A percentile compares a stretch with the other conserved stretches of the same genome.
Evolutionary conservation across 2,113 vertebrate genomes (phyloP).

Genomic region (Megaptera novaeangliae): DNA sequence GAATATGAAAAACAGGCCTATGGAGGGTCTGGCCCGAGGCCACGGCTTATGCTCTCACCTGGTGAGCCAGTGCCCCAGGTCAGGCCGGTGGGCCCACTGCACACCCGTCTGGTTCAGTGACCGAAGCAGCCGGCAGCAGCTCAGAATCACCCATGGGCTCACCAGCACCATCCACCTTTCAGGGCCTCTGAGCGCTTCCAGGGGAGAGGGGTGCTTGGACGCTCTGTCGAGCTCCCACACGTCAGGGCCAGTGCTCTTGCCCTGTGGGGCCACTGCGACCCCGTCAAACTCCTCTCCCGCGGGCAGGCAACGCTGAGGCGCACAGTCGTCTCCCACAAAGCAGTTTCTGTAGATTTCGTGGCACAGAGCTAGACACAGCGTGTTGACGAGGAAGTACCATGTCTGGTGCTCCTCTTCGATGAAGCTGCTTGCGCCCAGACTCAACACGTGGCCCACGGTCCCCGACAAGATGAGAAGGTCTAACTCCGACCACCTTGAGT

Average conservation of each 20-base stretch:
- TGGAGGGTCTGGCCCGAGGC: not conserved
- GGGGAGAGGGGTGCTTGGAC: not conserved
- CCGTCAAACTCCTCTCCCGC: slow-evolving; percentile 33
- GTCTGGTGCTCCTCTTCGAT: slow-evolving; percentile 98
- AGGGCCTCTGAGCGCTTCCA: slow-evolving; percentile 22
- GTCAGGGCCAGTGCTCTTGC: not conserved
- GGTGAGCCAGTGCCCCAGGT: slow-evolving; percentile 96
- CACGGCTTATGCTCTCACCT: slow-evolving; percentile 78
- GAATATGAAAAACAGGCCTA: not conserved
- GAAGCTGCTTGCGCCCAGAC: slow-evolving; percentile 94
- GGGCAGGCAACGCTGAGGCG: not conserved
- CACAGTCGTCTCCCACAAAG: slow-evolving; percentile 76
- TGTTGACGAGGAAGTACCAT: slow-evolving; percentile 96
- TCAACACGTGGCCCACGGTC: slow-evolving; percentile 90
- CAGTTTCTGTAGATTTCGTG: slow-evolving; percentile 89
- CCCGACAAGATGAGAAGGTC: slow-evolving; percentile 88
- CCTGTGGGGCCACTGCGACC: rapidly evolving
- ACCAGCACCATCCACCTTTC: slow-evolving; percentile 89
- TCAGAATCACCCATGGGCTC: slow-evolving; percentile 87
- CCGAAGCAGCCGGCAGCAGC: slow-evolving; percentile 92
- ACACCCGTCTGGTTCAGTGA: slow-evolving; percentile 95
- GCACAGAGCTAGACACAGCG: slow-evolving; percentile 90
- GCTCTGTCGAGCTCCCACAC: slow-evolving; percentile 38
- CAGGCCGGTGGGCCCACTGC: slow-evolving; percentile 94
- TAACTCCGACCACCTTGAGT: slow-evolving; percentile 87